Evolutionary conservation across 2,113 vertebrate genomes (phyloP).

Genomic region (Penelope pileata): DNA sequence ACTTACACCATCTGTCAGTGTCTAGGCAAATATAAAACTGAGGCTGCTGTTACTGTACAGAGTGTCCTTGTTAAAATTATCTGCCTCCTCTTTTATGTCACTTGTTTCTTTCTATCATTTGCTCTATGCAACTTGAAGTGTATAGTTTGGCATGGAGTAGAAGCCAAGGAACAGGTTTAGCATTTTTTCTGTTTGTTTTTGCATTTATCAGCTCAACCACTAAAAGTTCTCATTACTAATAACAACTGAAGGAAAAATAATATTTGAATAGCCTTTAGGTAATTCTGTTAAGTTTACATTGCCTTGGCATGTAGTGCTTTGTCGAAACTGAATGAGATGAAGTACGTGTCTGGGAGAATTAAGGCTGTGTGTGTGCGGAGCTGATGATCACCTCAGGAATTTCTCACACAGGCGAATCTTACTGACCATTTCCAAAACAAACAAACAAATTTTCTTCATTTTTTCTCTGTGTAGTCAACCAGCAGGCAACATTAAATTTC

Average conservation of each 20-base stretch:
- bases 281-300: not conserved
- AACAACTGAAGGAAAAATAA: too few species aligned
- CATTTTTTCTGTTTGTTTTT: not conserved
- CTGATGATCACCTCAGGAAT: not conserved
- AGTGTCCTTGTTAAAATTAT: constrained; percentile 29
- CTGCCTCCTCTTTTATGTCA: not conserved
- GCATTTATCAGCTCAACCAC: not conserved
- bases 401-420: not conserved
- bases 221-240: not conserved
- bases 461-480: not conserved
- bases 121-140: not conserved
- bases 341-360: not conserved
- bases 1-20: constrained; percentile 46
- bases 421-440: not conserved
- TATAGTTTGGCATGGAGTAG: not conserved
- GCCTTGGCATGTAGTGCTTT: not conserved
- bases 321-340: not conserved
- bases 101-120: not conserved
- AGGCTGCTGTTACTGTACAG: constrained; percentile 4
- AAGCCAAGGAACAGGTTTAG: not conserved
- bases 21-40: constrained; percentile 42
- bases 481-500: too few species aligned
- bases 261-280: too few species aligned
- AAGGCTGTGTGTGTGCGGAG: not conserved
- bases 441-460: not conserved